A percentile compares a stretch with the other conserved stretches of the same genome.
phyloP scores from a whole-genome alignment of 2,113 vertebrate genomes.

The Microtus oregoni region DNA sequence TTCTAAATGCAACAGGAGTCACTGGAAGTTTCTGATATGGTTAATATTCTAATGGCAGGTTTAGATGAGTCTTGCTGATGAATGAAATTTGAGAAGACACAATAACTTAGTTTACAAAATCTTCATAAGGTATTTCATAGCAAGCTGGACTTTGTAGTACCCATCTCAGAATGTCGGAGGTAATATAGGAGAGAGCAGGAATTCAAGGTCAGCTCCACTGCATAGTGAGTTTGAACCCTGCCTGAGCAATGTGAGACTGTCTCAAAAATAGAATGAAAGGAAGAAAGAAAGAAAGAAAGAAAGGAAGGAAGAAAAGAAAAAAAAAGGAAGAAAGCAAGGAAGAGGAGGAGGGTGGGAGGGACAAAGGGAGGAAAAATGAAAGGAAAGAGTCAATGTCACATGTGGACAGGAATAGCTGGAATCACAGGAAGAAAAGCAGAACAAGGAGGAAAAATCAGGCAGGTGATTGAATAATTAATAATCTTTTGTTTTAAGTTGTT shows the following conservation, averaged over 20 bases:
- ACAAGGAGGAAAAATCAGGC: neutral
- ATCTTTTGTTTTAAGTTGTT: neutral
- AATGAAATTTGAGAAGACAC: conserved; percentile 12
- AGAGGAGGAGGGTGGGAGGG: rapidly evolving
- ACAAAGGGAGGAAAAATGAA: neutral
- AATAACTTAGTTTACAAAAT: neutral
- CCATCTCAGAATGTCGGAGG: neutral
- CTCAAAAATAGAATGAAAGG: neutral
- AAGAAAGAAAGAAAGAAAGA: neutral
- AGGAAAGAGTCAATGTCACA: neutral
- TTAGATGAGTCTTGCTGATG: neutral
- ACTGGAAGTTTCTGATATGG: neutral
- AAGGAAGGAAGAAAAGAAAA: neutral
- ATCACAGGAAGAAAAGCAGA: neutral
- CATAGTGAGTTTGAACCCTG: neutral
- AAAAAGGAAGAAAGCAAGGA: rapidly evolving
- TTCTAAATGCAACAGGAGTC: neutral
- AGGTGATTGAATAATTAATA: too few species aligned
- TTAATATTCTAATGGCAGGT: neutral
- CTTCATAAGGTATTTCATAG: neutral
- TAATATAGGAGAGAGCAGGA: neutral
- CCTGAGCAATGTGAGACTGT: neutral
- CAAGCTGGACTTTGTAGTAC: neutral
- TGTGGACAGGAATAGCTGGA: neutral
- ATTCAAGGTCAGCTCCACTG: neutral